phyloP scores from a whole-genome alignment of 2,888 invertebrate species.

The Lasioglossum calceatum region DNA sequence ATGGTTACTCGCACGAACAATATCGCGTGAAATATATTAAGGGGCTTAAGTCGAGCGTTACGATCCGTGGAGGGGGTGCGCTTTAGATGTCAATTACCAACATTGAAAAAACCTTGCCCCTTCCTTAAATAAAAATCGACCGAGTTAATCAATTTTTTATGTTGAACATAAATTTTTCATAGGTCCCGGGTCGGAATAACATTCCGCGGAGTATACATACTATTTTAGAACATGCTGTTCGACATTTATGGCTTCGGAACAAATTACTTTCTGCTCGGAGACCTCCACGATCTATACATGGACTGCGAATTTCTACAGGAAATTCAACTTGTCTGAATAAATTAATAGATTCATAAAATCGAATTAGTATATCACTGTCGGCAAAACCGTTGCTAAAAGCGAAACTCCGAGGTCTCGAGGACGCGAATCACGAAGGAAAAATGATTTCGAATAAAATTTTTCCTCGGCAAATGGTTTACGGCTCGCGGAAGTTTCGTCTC shows the following conservation, averaged over 20 bases:
- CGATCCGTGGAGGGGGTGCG: neutral
- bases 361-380: neutral
- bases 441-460: neutral
- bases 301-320: too few relatives aligned
- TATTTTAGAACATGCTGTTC: neutral
- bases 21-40: slow-evolving; percentile 17
- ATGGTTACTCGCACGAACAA: slow-evolving; percentile 20
- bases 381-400: neutral
- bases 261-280: neutral
- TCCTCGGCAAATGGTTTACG: neutral
- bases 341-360: too few relatives aligned
- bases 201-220: neutral
- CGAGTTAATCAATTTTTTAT: neutral
- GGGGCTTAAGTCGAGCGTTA: slow-evolving; percentile 16
- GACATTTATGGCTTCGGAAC: neutral
- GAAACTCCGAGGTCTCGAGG: neutral
- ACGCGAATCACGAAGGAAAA: too few relatives aligned
- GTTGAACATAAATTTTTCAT: neutral
- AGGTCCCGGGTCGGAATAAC: neutral
- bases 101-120: neutral
- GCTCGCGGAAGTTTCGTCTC: neutral
- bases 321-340: too few relatives aligned
- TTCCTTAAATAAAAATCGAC: neutral
- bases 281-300: too few relatives aligned
- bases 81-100: slow-evolving; percentile 1